Percentiles rank a stretch among this genome's conserved stretches.
Evolutionary conservation across 2,888 invertebrate genomes (phyloP).

Genomic region (Rapana venosa): DNA sequence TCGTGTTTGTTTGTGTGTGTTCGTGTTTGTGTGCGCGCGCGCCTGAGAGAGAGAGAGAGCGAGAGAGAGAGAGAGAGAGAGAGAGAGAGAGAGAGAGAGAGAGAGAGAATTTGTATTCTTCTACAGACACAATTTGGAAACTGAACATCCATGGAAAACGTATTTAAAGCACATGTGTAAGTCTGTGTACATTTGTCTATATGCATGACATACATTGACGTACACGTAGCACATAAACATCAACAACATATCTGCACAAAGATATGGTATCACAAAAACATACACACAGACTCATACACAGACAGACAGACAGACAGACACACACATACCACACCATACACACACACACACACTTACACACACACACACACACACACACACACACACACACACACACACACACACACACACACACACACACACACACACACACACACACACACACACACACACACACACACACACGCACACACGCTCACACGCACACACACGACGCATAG

Average conservation of each 20-base stretch:
- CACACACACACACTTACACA: not conserved
- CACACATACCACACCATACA: not conserved
- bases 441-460: not conserved
- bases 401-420: not conserved
- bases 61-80: not conserved
- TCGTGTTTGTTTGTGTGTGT: not conserved
- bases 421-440: not conserved
- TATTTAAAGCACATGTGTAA: too few species aligned
- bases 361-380: not conserved
- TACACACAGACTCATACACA: not conserved
- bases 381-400: not conserved
- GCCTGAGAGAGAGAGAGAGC: not conserved
- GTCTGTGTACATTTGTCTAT: too few species aligned
- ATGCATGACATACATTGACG: too few species aligned
- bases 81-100: not conserved
- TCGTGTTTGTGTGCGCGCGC: too few species aligned
- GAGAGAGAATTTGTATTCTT: not conserved
- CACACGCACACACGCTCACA: not conserved
- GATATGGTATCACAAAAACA: not conserved
- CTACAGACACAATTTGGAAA: too few species aligned
- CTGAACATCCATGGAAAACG: too few species aligned
- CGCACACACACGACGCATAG: not conserved
- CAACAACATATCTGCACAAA: too few species aligned
- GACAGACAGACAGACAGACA: not conserved
- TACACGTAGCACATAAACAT: too few species aligned